Evolutionary conservation across 2,797 vertebrate species (phyloP), one percentile per base, ranked within the genome.

Genomic region (Scolopax bukidnonensis): DNA sequence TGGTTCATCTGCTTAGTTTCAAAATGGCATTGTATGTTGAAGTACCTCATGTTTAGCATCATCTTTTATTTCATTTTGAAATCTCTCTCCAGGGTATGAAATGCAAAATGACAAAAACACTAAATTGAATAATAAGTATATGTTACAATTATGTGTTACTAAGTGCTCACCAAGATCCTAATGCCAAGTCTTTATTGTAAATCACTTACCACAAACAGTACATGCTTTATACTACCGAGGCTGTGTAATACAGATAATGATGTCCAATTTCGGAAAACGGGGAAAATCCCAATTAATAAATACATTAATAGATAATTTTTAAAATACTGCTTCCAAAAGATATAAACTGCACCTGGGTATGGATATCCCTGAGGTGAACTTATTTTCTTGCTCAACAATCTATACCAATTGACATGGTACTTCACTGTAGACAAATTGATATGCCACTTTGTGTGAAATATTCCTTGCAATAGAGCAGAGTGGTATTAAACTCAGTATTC

Each of bases 1-100:
- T 64, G 56, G 61, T 86, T 94, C 80, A 87, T 91, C 75, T 86
- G 32, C 59, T 91, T 81, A 87, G 60, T 86, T 95, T 91, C 38
- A 89, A 92, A 97, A 90, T 92, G 57, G 76, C 81, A 91, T 38
- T 69, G 40, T 79, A 61, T 74, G 48, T 51, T 91, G 77, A 90
- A 92, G n/a, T 6, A 84, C 32, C 70, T 93, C 81, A 75, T 89
- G 67, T 93, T 92, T 78, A 84, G 17, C 88, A 63, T 51, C 65
- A 80, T 80, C 36, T 89, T 94, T 94, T 74, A 94, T 90, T 97
- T 96, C 25, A 77, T 91, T 95, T 93, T 81, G 68, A 95, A 93
- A 83, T 94, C 45, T 92, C 54, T 60, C 60, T 59, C 69, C 27
- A 43, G 50, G 51, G 21, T 89, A 84, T 79, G 41, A 96, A 96